phyloP scores from a whole-genome alignment of 2,113 vertebrate species.

The Bagarius yarrelli region DNA sequence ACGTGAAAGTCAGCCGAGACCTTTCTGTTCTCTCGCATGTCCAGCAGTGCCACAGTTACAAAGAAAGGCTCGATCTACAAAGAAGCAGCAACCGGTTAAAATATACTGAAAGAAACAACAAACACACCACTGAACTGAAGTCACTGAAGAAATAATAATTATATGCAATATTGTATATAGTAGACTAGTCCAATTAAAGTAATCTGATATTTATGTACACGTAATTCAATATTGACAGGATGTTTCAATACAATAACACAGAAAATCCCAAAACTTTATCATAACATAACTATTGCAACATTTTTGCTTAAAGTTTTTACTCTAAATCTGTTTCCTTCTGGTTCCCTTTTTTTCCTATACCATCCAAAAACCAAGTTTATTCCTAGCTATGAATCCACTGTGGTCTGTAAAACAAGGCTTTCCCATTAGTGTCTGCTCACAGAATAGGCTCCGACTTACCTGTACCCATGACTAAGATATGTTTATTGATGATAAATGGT shows the following conservation, averaged over 20 bases:
- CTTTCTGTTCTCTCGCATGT: constrained; percentile 85
- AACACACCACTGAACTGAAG: not conserved
- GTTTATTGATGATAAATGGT: not conserved
- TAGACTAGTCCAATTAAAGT: not conserved
- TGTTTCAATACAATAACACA: too few species aligned
- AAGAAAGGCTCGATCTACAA: constrained; percentile 94
- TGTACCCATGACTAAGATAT: not conserved
- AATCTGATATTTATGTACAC: not conserved
- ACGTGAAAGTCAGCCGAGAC: constrained; percentile 95
- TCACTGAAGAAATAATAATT: not conserved
- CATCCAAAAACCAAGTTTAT: not conserved
- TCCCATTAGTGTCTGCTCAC: too few species aligned
- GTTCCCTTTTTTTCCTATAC: not conserved
- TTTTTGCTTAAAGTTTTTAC: not conserved
- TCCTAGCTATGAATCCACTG: not conserved
- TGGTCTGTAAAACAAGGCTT: not conserved
- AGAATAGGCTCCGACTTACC: not conserved
- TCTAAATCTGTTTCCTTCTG: not conserved
- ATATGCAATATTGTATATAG: not conserved
- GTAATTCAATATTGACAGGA: not conserved
- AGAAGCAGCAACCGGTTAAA: not conserved
- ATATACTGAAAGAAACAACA: not conserved
- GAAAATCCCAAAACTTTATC: not conserved
- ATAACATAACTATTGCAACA: not conserved
- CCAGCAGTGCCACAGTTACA: constrained; percentile 85